Conservation (phyloP, 2,888 invertebrate species). For the Synergus itoensis region DNA sequence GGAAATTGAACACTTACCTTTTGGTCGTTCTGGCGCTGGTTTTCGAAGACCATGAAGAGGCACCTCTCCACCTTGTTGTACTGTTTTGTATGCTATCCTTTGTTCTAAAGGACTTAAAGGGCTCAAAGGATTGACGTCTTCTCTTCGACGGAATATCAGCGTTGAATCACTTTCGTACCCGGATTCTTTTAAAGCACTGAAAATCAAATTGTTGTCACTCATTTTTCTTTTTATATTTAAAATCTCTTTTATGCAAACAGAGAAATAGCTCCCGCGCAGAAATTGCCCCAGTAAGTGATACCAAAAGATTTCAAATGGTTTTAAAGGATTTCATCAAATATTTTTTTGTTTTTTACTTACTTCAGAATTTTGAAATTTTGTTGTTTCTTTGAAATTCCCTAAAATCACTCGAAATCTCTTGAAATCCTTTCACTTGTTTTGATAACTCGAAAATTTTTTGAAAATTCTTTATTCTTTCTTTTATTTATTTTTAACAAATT, state of each 20-base stretch:
- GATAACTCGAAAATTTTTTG: no score
- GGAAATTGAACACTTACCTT: constrained; percentile 80
- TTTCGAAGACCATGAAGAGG: constrained; percentile 95
- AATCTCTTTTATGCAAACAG: no score
- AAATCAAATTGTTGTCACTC: constrained; percentile 35
- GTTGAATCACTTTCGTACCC: constrained; percentile 96
- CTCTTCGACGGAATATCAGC: constrained; percentile 89
- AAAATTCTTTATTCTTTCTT: no score
- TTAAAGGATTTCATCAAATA: not conserved
- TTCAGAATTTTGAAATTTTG: no score
- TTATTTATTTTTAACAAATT: no score
- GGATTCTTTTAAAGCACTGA: constrained; percentile 90
- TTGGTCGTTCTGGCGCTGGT: constrained; percentile 90
- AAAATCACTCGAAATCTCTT: no score
- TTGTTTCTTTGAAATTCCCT: no score
- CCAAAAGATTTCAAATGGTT: not conserved
- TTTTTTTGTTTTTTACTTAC: not conserved
- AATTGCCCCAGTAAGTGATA: no score
- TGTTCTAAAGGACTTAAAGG: constrained; percentile 91
- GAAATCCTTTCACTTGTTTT: no score
- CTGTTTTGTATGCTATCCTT: constrained; percentile 89
- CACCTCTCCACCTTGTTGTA: constrained; percentile 97
- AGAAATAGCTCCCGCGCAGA: no score
- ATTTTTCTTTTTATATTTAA: not conserved
- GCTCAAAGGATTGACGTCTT: constrained; percentile 84